A percentile compares a stretch with the other conserved stretches of the same genome.
phyloP scores from a whole-genome alignment of 2,888 invertebrate genomes.

The Magallana nippona region DNA sequence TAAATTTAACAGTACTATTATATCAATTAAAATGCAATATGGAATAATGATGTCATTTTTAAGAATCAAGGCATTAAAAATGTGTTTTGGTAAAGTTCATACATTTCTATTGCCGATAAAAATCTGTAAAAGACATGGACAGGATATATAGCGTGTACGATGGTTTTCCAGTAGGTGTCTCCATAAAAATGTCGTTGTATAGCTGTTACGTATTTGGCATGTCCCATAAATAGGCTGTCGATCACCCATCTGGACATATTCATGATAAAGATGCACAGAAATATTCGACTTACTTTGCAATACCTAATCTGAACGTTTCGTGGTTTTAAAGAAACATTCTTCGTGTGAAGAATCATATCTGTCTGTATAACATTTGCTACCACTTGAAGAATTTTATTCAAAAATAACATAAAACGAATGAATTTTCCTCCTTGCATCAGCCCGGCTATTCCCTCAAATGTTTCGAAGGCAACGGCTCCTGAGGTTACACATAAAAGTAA shows the following conservation, averaged over 20 bases:
- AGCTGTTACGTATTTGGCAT: too few relatives aligned
- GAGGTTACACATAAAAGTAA: not conserved
- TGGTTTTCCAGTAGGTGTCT: not conserved
- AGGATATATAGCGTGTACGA: not conserved
- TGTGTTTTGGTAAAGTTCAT: constrained; percentile 51
- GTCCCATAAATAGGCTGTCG: not conserved
- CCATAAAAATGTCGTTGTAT: not conserved
- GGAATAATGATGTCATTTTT: too few relatives aligned
- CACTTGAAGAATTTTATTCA: not conserved
- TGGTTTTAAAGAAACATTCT: not conserved
- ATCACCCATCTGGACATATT: not conserved
- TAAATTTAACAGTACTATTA: too few relatives aligned
- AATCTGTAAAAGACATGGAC: not conserved
- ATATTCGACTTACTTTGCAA: not conserved
- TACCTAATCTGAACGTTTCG: not conserved
- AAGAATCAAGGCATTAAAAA: too few relatives aligned
- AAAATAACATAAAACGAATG: not conserved
- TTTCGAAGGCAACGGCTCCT: not conserved
- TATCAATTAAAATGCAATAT: too few relatives aligned
- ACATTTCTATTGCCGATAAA: constrained; percentile 11
- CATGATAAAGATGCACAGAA: not conserved
- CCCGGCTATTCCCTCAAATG: constrained; percentile 2
- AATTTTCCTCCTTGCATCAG: not conserved
- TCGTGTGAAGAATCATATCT: not conserved
- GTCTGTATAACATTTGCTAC: not conserved